Conservation (phyloP, 1,140 invertebrate genomes). For the Metaphire vulgaris region DNA sequence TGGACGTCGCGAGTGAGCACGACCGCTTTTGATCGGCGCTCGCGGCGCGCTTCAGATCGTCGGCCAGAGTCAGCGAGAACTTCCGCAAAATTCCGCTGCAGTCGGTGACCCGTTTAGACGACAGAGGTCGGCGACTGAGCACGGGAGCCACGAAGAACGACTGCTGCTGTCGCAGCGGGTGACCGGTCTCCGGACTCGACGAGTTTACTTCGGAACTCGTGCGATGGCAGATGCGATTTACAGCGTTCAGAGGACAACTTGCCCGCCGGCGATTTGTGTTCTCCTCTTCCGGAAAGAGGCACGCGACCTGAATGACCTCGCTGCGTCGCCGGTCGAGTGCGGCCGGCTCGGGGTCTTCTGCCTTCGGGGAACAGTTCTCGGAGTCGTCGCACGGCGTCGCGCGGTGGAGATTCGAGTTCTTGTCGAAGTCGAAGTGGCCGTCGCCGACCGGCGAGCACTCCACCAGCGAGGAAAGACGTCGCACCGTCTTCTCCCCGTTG, state of each 20-base stretch:
- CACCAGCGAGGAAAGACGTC: neutral
- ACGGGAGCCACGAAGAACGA: neutral
- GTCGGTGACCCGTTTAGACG: no score
- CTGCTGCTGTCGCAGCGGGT: neutral
- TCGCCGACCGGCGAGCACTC: neutral
- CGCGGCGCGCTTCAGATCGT: neutral
- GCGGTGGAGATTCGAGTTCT: neutral
- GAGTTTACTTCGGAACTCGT: neutral
- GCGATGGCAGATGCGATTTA: neutral
- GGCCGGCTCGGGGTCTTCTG: neutral
- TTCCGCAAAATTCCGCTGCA: neutral
- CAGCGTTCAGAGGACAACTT: neutral
- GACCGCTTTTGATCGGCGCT: neutral
- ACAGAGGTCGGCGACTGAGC: neutral
- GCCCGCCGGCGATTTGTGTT: neutral
- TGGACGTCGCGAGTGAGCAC: neutral
- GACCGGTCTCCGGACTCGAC: neutral
- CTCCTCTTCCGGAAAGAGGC: neutral
- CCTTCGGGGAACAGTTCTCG: no score
- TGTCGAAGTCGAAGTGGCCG: neutral
- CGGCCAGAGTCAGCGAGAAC: neutral
- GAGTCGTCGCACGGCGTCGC: neutral
- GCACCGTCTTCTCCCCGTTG: neutral
- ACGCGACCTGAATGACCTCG: neutral
- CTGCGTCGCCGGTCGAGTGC: neutral